Evolutionary conservation across 1,140 invertebrate genomes (phyloP), one percentile per base, ranked within the genome.

Genomic region (Drosophila yakuba): DNA sequence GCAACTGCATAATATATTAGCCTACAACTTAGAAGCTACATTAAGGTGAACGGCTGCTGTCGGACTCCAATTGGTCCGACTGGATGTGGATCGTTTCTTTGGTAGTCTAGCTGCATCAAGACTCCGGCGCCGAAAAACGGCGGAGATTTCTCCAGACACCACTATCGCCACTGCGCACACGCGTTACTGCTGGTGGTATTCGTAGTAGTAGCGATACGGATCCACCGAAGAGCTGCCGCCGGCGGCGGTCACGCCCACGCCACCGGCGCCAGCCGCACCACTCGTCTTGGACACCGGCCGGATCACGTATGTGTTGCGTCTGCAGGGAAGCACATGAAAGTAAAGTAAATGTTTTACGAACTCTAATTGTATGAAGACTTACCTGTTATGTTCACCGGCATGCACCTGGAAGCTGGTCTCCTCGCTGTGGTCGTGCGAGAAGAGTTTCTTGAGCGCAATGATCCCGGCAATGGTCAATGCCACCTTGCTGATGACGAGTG

Each of bases 361-460:
- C 17, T 17, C 17, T 17, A 17, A 17, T 17, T 17, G 17, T 17
- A 17, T 17, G 17, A 17, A 17, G 17, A 17, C 17, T 17, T 75
- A 94, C 94, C 94, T 94, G 91, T 94, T 94, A 88, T 94, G 94
- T 73, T 94, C 94, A 75, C 94, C 94, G 72, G 94, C 94, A 67
- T 95, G 94, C 43, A 95, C 95, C 90, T 95, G 95, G 92, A 95
- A 94, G 60, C 94, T 94, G 14, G 94, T 94, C 81, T 95, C 94
- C 39, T 94, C 93, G 52, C 93, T 90, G 45, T 93, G 91, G 69
- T 95, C 94, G 51, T 94, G 94, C 56, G 94, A 94, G 91, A 95
- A 95, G 62, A 95, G 93, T 86, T 95, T 95, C 92, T 95, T 96
- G 28, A 96, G 92, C 25, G 94, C 95, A 66, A 95, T 95, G 39